A percentile compares a stretch with the other conserved stretches of the same genome.
Conservation (phyloP, 2,888 invertebrate genomes). For the Yponomeuta plumbellus region DNA sequence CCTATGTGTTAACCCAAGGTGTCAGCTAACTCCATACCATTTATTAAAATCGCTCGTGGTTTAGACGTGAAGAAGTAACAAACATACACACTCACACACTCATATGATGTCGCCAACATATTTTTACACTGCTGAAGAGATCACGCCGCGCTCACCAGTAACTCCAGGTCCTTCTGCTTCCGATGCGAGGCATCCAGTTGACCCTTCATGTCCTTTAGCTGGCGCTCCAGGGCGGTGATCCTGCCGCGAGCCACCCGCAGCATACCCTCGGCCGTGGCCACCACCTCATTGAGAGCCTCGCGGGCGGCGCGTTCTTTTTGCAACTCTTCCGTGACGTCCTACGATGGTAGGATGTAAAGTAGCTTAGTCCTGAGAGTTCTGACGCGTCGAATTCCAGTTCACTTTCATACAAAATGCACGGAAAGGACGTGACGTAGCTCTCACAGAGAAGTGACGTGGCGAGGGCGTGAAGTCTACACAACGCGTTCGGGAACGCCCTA, state of each 20-base stretch:
- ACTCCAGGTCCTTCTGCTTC: conserved; percentile 64
- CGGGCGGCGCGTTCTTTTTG: conserved; percentile 54
- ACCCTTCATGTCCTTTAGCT: conserved; percentile 50
- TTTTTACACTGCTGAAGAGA: neutral
- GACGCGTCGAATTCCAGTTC: neutral
- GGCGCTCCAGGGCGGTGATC: conserved; percentile 54
- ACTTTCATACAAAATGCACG: too few species aligned
- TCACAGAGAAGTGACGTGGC: too few species aligned
- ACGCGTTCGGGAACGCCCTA: too few species aligned
- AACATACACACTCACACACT: too few species aligned
- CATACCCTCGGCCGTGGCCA: conserved; percentile 59
- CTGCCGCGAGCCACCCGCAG: conserved; percentile 58
- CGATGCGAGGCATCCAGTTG: conserved; percentile 49
- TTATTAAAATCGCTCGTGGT: too few species aligned
- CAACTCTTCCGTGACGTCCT: conserved; percentile 49
- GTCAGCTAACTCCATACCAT: too few species aligned
- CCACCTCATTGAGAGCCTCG: conserved; percentile 55
- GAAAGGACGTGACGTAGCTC: too few species aligned
- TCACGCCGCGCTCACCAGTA: conserved; percentile 44
- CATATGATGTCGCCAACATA: too few species aligned
- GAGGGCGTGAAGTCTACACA: too few species aligned
- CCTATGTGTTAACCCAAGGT: too few species aligned
- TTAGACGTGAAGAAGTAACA: too few species aligned
- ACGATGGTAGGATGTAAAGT: conserved; percentile 7
- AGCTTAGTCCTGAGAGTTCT: neutral